Base-by-base conservation (phyloP, 2,888 invertebrate species). In the Timema cristinae region DNA sequence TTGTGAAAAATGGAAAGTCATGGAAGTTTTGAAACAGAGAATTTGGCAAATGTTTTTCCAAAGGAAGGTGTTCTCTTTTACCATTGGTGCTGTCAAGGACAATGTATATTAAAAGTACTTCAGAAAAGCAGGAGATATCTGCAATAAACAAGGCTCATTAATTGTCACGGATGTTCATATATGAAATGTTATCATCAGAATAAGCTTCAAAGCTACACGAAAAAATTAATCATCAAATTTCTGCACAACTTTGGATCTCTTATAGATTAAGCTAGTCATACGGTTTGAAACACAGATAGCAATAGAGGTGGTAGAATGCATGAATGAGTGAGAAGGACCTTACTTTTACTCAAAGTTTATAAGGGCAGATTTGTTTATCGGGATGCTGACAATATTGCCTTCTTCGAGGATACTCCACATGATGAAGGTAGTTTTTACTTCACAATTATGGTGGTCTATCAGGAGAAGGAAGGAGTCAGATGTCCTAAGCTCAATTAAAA, bases 401-500 rank as follows among this genome's bases (percentile, higher is more conserved):
- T 56, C 56, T 16, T 56, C 7, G 56, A 56, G 16, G 56, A 56
- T 56, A 56, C 56, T 56, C n/a, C 56, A 56, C 1, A 56, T 11
- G 56, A 7, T 7, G 6, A 56, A 56, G 56, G 56, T 6, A 56
- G 15, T 15, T 52, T 56, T 5, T 7, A 56, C 13, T n/a, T n/a
- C 56, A 7, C 56, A 56, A 7, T 56, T 11, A 56, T 8, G 56
- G 56, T 56, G 8, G 5, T 56, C 7, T 56, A 0, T 56, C 8
- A 56, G 56, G 56, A 56, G n/a, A 56, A 56, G 56, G 56, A 16
- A 56, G 56, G 16, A 56, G 16, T 56, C 56, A 10, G 56, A 56
- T 56, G 56, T 7, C 15, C 56, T 15, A 56, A 56, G 15, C 9
- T 16, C 56, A 56, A 56, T 56, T 56, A 15, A 52, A 52, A 52